Evolutionary conservation across 2,113 vertebrate genomes (phyloP), one percentile per base, ranked within the genome.

Genomic region (Forbesichthys agassizii): DNA sequence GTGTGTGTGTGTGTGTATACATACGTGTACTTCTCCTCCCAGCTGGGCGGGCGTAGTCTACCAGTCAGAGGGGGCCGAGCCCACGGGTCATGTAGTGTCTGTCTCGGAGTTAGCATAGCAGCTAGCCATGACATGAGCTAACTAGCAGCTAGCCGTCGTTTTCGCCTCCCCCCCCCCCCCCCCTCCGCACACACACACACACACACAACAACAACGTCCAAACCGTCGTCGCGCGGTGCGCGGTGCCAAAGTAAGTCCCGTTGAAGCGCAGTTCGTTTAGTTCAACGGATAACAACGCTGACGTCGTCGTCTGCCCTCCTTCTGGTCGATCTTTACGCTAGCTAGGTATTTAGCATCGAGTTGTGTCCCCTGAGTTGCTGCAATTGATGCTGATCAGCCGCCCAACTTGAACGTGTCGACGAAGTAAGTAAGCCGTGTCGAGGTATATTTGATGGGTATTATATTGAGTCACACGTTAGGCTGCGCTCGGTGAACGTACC

Each of bases 81-180:
- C 86, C 81, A 66, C 77, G 78, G 74, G 71, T 77, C 75, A 73
- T 46, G 67, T 77, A 74, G 70, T 71, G 81, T 64, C 56, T 33
- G 71, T 77, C 73, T 74, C 65, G 79, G 84, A 85, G 85, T 73
- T 85, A 86, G 72, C 77, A 0, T 1, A 52, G 7, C 61, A 77
- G 81, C 79, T 86, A 90, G 75, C 83, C 36, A 42, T 42, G 36
- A 42, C 89, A 89, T 89, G 89, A 90, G 85, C 89, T 90, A 89
- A 90, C 85, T 12, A 80, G 76, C 3, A 73, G 75, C 77, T 74
- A 79, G 72, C 76, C 46, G 27, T 48, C 61, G 13, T 67, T 69
- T 55, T 8, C 67, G 20, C 20, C 20, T 20, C 1, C 1, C 20
- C 1, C 27, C 0, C 27, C 1, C 27, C 2, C 27, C 1, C 27